These are phyloP conservation scores for Channallabes apus DNA, from an alignment of 2,797 vertebrate genomes.

Conservation along the genomic window DNA sequence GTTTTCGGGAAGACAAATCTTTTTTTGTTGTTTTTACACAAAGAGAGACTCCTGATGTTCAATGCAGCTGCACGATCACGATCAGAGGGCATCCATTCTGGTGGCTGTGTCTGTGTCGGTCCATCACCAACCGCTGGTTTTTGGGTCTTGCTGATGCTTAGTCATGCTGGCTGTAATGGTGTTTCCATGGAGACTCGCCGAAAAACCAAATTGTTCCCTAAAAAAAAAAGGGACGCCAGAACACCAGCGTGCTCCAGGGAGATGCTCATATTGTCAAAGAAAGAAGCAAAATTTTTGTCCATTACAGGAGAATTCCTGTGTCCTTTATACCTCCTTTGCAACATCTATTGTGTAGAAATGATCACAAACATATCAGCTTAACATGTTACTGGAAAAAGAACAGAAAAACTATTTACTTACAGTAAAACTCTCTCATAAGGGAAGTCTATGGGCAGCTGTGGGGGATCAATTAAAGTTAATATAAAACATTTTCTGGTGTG, in stretches of 20 bases:
- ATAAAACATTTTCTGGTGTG: not conserved
- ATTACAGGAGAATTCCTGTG: not conserved
- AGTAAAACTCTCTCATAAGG: not conserved
- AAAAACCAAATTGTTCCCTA: slow-evolving; percentile 33
- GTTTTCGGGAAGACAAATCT: not conserved
- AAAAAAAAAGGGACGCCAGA: slow-evolving; percentile 5
- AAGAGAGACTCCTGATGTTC: slow-evolving; percentile 15
- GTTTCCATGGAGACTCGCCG: slow-evolving; percentile 56
- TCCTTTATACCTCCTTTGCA: not conserved
- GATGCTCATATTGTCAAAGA: too few relatives aligned
- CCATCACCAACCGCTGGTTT: slow-evolving; percentile 25
- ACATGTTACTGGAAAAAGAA: not conserved
- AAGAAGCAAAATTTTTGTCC: not conserved
- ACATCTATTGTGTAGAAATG: not conserved
- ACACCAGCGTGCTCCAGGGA: not conserved
- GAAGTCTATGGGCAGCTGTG: not conserved
- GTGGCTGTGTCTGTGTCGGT: slow-evolving; percentile 26
- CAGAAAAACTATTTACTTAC: too few relatives aligned
- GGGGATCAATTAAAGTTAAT: not conserved
- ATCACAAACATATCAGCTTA: not conserved
- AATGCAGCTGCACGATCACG: not conserved
- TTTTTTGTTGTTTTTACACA: not conserved
- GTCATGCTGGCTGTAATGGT: slow-evolving; percentile 30
- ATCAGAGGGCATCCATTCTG: slow-evolving; percentile 41
- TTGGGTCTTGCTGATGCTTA: slow-evolving; percentile 24